Evolutionary conservation across 2,888 invertebrate genomes (phyloP).

Genomic region (Anthophora plumipes): DNA sequence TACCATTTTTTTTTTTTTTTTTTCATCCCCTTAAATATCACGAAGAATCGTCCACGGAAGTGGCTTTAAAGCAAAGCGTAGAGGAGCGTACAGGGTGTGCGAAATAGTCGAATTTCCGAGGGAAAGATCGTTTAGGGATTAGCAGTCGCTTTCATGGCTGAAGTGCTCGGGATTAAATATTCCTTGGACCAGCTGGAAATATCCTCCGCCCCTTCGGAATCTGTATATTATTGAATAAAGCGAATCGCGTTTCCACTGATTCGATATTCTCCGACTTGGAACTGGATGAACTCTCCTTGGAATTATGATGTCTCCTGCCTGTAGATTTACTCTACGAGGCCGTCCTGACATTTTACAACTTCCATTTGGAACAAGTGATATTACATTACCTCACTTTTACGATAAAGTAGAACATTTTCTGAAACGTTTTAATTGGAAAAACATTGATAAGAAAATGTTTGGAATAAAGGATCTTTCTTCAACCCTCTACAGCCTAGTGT

Average conservation of each 20-base stretch:
- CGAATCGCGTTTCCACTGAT: conserved; percentile 17
- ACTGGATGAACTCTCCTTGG: not conserved
- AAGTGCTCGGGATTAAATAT: conserved; percentile 38
- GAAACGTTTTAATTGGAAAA: too few relatives aligned
- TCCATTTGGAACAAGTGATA: too few relatives aligned
- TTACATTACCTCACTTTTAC: too few relatives aligned
- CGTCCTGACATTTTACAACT: too few relatives aligned
- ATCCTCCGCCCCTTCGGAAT: not conserved
- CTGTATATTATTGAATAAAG: conserved; percentile 22
- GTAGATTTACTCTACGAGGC: too few relatives aligned
- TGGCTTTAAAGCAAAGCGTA: not conserved
- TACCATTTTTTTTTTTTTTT: too few relatives aligned
- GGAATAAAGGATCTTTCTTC: too few relatives aligned
- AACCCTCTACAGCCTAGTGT: too few relatives aligned
- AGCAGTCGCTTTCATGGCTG: conserved; percentile 28
- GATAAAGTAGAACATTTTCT: too few relatives aligned
- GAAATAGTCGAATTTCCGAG: not conserved
- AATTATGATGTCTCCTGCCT: not conserved
- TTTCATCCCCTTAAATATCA: not conserved
- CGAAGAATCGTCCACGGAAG: not conserved
- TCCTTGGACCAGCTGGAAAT: conserved; percentile 23
- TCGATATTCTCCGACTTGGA: conserved; percentile 9
- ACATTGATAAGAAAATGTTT: too few relatives aligned
- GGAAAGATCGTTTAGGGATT: conserved; percentile 24
- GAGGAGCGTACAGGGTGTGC: not conserved